Evolutionary conservation across 2,888 invertebrate species (phyloP), one percentile per base, ranked within the genome.

Genomic region (Notocelia uddmanniana): DNA sequence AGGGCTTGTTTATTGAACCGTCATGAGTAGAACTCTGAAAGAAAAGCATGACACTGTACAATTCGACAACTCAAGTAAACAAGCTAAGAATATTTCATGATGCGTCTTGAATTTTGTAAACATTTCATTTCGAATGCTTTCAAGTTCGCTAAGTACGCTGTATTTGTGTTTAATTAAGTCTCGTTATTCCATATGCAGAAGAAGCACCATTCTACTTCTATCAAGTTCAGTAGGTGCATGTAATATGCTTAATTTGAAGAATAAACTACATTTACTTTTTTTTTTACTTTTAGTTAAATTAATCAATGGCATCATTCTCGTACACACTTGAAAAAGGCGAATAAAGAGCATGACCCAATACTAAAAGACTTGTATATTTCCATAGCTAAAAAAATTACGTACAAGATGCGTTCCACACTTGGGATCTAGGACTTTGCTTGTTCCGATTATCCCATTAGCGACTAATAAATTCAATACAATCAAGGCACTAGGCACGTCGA

Each of bases 161-260:
- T 31, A 59, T 59, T 52, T 59, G 68, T 68, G 18, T 52, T 68
- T 41, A 52, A 1, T 52, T 37, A 59, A 59, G 21, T 37, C 48
- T 48, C 57, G 50, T 68, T 50, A 59, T 37, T 52, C 48, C 59
- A 13, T 50, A n/a, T 5, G 41, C 15, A 23, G 18, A n/a, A 55
- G 52, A 37, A 18, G n/a, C 11, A n/a, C 15, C 15, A n/a, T n/a
- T 45, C n/a, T 45, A 5, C 0, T 41, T 6, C n/a, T 45, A 45
- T n/a, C n/a, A 45, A 45, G 41, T 41, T 41, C 15, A 41, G n/a
- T n/a, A n/a, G n/a, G n/a, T n/a, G n/a, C n/a, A n/a, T n/a, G n/a
- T n/a, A n/a, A n/a, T n/a, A n/a, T n/a, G n/a, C n/a, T n/a, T n/a
- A n/a, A n/a, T n/a, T n/a, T n/a, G n/a, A n/a, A n/a, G n/a, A n/a